These are phyloP conservation scores for Synchiropus splendidus DNA, from an alignment of 2,113 vertebrate species.

Conservation along the genomic window DNA sequence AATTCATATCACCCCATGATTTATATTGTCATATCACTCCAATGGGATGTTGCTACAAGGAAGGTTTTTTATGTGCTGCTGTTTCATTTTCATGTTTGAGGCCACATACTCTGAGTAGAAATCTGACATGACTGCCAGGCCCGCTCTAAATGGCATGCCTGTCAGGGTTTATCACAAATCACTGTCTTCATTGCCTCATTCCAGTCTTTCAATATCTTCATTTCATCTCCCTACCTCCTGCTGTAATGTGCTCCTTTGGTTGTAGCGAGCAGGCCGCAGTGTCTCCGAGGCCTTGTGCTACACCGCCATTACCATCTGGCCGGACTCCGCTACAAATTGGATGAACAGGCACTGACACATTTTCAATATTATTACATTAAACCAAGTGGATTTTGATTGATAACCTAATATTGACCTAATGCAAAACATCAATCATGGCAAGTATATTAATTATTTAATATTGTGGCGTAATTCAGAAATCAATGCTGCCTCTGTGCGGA, in stretches of 20 bases:
- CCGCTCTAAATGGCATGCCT: conserved; percentile 1
- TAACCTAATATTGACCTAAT: conserved; percentile 99
- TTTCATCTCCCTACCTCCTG: conserved; percentile 6
- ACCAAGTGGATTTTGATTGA: conserved; percentile 99
- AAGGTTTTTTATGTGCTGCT: background rate
- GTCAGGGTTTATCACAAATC: conserved; percentile 2
- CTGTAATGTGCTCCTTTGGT: conserved; percentile 42
- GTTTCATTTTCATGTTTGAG: conserved; percentile 3
- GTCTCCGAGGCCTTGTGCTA: conserved; percentile 73
- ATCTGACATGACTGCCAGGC: background rate
- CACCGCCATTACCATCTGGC: conserved; percentile 80
- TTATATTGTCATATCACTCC: background rate
- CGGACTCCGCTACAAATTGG: conserved; percentile 97
- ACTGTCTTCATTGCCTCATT: conserved; percentile 53
- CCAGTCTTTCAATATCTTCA: conserved; percentile 13
- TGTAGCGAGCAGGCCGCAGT: conserved; percentile 51
- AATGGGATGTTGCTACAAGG: background rate
- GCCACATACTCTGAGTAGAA: background rate
- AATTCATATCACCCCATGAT: background rate
- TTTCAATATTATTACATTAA: conserved; percentile 99
- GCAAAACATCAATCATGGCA: conserved; percentile 99
- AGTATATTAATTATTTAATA: conserved; percentile 99
- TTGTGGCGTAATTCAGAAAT: conserved; percentile 99
- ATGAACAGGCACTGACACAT: conserved; percentile 95
- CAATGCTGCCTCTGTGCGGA: conserved; percentile 68